Base-by-base conservation (phyloP, 1,140 invertebrate species). In the Arion vulgaris region DNA sequence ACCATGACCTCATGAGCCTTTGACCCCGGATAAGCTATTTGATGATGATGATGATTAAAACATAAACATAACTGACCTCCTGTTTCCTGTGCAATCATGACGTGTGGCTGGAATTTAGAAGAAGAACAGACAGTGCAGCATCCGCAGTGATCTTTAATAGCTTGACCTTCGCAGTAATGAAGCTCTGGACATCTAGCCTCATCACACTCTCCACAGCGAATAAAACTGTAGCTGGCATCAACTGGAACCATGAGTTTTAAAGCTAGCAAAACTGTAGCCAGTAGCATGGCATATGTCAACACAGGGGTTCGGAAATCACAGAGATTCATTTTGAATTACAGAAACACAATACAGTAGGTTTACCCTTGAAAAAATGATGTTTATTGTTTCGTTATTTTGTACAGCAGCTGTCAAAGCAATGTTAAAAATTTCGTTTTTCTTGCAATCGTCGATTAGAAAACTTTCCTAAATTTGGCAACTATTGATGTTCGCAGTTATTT, bases 81-180 rank as follows among this genome's bases (percentile, higher is more conserved):
- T 26, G 57, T 13, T 9, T 13, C 4, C 23, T 77, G 72, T n/a
- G 79, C 36, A 49, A 84, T 78, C 51, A 84, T 49, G 39, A 81
- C 74, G 75, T 84, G 83, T 34, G 83, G 83, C 69, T 84, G 83
- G 53, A 81, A 84, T 62, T 75, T 84, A 38, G 74, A 72, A 17
- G 85, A 85, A 17, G 88, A 88, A 66, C 88, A 89, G n/a, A 85
- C 80, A 26, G 81, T 83, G 74, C 88, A 89, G 77, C 88, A 89
- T 1, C 85, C 83, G 68, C 88, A 89, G 71, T 85, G 81, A 79
- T 89, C 88, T 80, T 87, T 88, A 49, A 86, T 86, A 34, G 88
- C 82, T 49, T 86, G 62, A 17, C 84, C 87, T 9, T 83, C 83
- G 73, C 88, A 89, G 66, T 87, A 89, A 53, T 85, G 83, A 26